Evolutionary conservation across 2,888 invertebrate genomes (phyloP).

Genomic region (Trachelus troglodyta): DNA sequence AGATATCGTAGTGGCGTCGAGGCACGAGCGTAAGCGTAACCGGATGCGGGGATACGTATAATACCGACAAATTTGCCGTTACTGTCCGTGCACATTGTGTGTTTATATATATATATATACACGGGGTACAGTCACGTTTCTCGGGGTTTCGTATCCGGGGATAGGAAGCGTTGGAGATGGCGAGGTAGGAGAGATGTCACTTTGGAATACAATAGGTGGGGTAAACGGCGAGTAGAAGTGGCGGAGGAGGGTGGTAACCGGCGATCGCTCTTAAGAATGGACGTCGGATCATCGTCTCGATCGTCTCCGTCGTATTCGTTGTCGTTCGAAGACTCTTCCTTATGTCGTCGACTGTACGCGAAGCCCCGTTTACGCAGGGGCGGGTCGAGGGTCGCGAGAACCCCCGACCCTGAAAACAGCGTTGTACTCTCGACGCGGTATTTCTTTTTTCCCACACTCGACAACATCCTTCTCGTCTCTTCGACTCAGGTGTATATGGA

Average conservation of each 20-base stretch:
- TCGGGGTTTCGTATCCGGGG: background rate
- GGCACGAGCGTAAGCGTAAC: background rate
- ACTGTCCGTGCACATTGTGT: background rate
- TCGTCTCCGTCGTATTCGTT: background rate
- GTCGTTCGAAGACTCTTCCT: background rate
- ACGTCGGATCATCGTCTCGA: background rate
- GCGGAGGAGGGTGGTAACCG: background rate
- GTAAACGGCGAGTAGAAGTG: background rate
- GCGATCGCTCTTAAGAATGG: background rate
- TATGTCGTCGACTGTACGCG: slow-evolving; percentile 3
- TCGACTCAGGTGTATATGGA: background rate
- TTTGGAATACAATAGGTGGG: background rate
- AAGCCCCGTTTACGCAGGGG: slow-evolving; percentile 7
- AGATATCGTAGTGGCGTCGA: background rate
- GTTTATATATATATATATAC: background rate
- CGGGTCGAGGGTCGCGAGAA: background rate
- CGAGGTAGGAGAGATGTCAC: background rate
- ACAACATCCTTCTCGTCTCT: slow-evolving; percentile 4
- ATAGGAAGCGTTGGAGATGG: background rate
- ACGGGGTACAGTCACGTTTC: background rate
- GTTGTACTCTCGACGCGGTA: background rate
- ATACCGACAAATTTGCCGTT: slow-evolving; percentile 6
- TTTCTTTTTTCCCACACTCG: slow-evolving; percentile 7
- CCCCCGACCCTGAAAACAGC: slow-evolving; percentile 4
- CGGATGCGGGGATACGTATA: slow-evolving; percentile 1